Evolutionary conservation across 2,888 invertebrate species (phyloP).

Genomic region (Emmelina monodactyla): DNA sequence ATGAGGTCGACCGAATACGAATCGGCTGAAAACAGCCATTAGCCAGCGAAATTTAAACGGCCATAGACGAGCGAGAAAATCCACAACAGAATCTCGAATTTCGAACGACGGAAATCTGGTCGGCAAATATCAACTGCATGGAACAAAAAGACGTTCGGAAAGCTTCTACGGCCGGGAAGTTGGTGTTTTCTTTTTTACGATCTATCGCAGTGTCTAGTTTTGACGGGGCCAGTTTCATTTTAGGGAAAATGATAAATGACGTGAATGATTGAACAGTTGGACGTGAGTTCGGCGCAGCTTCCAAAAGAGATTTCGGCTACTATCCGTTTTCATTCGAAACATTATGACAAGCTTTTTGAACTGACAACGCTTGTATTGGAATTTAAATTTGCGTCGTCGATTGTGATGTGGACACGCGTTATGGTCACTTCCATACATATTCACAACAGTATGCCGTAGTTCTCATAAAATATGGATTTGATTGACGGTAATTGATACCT

Average conservation of each 20-base stretch:
- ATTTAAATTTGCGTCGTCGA: constrained; percentile 38
- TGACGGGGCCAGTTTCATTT: constrained; percentile 49
- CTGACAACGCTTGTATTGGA: constrained; percentile 29
- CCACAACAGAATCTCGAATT: constrained; percentile 25
- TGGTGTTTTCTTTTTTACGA: constrained; percentile 45
- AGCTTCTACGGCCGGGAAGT: constrained; percentile 40
- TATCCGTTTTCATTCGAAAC: constrained; percentile 26
- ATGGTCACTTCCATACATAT: constrained; percentile 51
- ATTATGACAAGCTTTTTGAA: constrained; percentile 24
- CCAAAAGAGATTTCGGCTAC: constrained; percentile 39
- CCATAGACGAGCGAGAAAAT: constrained; percentile 20
- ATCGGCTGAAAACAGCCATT: constrained; percentile 38
- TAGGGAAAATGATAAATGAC: constrained; percentile 53
- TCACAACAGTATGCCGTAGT: constrained; percentile 43
- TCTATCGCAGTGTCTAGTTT: constrained; percentile 52
- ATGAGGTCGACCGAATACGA: constrained; percentile 29
- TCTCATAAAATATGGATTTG: constrained; percentile 43
- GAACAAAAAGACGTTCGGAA: constrained; percentile 55
- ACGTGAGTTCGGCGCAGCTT: constrained; percentile 33
- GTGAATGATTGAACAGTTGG: constrained; percentile 57
- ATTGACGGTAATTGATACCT: constrained; percentile 50
- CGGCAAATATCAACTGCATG: constrained; percentile 33
- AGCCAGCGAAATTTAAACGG: constrained; percentile 38
- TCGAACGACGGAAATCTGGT: constrained; percentile 30
- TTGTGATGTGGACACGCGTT: constrained; percentile 31